Conservation (phyloP, 2,888 invertebrate genomes). For the Hirtodrosophila cameraria region DNA sequence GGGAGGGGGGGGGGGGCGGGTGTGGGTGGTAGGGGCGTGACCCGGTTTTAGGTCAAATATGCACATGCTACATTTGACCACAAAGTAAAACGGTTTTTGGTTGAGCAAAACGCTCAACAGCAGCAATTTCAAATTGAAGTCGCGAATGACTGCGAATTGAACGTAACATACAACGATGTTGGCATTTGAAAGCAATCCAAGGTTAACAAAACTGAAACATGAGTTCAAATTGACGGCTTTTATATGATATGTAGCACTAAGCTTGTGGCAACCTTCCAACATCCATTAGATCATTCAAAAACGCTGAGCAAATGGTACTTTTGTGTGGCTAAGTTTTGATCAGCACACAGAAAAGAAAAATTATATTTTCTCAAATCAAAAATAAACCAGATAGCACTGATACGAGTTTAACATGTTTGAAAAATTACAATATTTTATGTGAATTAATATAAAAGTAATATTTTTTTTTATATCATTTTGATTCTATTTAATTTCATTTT, state of each 20-base stretch:
- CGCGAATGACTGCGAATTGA: slow-evolving; percentile 52
- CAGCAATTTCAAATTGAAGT: slow-evolving; percentile 67
- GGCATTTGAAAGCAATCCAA: slow-evolving; percentile 10
- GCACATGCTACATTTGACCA: slow-evolving; percentile 79
- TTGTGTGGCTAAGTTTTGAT: too few relatives aligned
- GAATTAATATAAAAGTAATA: too few relatives aligned
- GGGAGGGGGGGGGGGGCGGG: slow-evolving; percentile 1
- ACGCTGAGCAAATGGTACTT: too few relatives aligned
- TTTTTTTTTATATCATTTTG: too few relatives aligned
- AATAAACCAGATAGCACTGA: too few relatives aligned
- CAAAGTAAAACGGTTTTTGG: slow-evolving; percentile 76
- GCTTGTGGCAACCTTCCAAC: too few relatives aligned
- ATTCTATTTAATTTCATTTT: too few relatives aligned
- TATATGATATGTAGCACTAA: slow-evolving; percentile 32
- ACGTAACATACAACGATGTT: slow-evolving; percentile 14
- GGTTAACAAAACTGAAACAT: slow-evolving; percentile 2
- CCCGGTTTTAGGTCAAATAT: slow-evolving; percentile 61
- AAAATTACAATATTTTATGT: too few relatives aligned
- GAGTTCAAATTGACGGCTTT: slow-evolving; percentile 23
- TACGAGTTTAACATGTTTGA: too few relatives aligned
- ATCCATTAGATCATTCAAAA: too few relatives aligned
- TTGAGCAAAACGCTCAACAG: slow-evolving; percentile 61
- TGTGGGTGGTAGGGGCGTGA: slow-evolving; percentile 10
- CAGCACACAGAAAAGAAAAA: too few relatives aligned
- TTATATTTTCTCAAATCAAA: too few relatives aligned